phyloP scores from a whole-genome alignment of 2,113 vertebrate genomes.

The Pionites leucogaster region DNA sequence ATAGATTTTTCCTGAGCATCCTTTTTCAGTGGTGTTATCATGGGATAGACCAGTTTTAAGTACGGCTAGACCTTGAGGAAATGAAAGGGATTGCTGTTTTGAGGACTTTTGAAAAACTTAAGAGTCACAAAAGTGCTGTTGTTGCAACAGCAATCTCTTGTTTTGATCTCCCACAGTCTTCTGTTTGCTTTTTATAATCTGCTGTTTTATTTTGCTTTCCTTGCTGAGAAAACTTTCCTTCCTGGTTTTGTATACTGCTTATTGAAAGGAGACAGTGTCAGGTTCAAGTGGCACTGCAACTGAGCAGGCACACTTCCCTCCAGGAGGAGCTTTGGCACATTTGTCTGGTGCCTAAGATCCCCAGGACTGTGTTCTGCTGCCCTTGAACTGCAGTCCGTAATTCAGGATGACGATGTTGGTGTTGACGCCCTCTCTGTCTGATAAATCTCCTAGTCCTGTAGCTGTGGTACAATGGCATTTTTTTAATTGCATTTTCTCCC shows the following conservation, averaged over 20 bases:
- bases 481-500: not conserved
- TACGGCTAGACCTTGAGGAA: not conserved
- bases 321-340: not conserved
- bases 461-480: not conserved
- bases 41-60: not conserved
- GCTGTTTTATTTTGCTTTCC: not conserved
- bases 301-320: not conserved
- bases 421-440: rapidly evolving
- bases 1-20: not conserved
- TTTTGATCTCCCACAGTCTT: not conserved
- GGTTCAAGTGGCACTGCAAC: not conserved
- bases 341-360: not conserved
- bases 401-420: not conserved
- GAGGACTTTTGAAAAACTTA: not conserved
- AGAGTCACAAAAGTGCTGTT: not conserved
- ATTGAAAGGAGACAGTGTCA: not conserved
- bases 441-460: not conserved
- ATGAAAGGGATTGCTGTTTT: not conserved
- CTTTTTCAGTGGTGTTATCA: not conserved
- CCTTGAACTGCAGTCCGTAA: not conserved
- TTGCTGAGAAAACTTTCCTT: not conserved
- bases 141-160: not conserved
- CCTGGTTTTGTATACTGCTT: not conserved
- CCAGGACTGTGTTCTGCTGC: not conserved
- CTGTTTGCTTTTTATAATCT: not conserved